A percentile compares a stretch with the other conserved stretches of the same genome.
Evolutionary conservation across 2,888 invertebrate genomes (phyloP).

Genomic region (Xanthia icteritia): DNA sequence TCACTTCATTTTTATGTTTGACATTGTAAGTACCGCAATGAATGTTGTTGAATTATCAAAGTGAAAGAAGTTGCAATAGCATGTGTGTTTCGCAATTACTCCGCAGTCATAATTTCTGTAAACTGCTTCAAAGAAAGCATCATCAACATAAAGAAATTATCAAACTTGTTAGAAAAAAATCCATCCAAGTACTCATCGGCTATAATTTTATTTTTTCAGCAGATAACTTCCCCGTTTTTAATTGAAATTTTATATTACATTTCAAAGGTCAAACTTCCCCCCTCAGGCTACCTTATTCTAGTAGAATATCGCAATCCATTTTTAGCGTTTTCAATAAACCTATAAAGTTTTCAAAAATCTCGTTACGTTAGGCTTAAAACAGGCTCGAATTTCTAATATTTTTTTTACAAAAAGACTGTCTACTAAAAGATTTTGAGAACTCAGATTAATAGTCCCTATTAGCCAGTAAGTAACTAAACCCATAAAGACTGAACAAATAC

Average conservation of each 20-base stretch:
- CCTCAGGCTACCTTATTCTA: neutral
- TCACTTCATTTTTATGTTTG: too few relatives aligned
- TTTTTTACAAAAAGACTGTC: too few relatives aligned
- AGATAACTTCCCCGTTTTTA: neutral
- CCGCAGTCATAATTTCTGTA: neutral
- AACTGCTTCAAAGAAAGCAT: neutral
- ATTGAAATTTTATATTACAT: constrained; percentile 37
- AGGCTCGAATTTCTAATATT: neutral
- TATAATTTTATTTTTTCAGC: neutral
- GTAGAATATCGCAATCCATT: neutral
- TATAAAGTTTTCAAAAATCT: neutral
- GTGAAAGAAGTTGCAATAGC: too few relatives aligned
- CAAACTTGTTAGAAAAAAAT: constrained; percentile 5
- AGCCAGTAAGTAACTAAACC: constrained; percentile 17
- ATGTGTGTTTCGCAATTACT: too few relatives aligned
- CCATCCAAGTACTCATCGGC: neutral
- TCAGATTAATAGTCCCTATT: neutral
- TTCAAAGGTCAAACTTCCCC: constrained; percentile 2
- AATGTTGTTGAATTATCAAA: too few relatives aligned
- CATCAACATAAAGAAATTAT: neutral
- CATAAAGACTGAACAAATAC: constrained; percentile 18
- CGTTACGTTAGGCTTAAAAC: neutral
- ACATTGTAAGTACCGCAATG: too few relatives aligned
- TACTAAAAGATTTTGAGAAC: neutral
- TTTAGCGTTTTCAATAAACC: neutral